Evolutionary conservation across 92 coral and sea anemone genomes (phyloP), one percentile per base, ranked within the genome.

Genomic region (Bergia puertoricense): DNA sequence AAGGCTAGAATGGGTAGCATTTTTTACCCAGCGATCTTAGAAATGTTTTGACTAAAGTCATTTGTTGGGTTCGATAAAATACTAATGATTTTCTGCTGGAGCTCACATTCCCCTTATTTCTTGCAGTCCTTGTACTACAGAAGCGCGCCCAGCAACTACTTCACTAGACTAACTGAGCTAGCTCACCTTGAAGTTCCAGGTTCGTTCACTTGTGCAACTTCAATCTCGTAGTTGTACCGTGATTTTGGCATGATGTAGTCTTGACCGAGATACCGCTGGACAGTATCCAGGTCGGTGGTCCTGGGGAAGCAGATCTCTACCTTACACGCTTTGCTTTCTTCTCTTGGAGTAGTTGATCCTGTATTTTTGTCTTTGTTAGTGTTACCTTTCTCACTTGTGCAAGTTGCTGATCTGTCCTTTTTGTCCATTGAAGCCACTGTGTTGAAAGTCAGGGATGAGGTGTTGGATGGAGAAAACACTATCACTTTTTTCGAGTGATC

Each of bases 171-270:
- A 16, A 56, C 14, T 41, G 13, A 44, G 66, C 20, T 79, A 51
- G 30, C 74, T 66, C 38, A 81, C 85, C 85, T 81, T 57, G 85
- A 59, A 40, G 85, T 81, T 7, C 72, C 51, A 5, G 85, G 85
- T 81, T 42, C 85, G 36, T 59, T 81, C 14, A 10, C 23, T 62
- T 57, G 46, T 56, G 36, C 48, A 20, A 45, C 22, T 81, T 81
- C 51, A 22, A 81, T 6, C 54, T 81, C 39, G 51, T 81, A 62
- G 18, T 43, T 81, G 74, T 81, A 81, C 10, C 8, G 8, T 18
- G 41, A 40, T 41, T 1, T 81, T 6, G 85, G 72, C 72, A 81
- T 81, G 54, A 81, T 56, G 54, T 59, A 22, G 7, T 81, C 74
- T 42, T 76, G 80, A 18, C 22, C 51, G 48, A 81, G 50, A 66